Evolutionary conservation across 2,113 vertebrate genomes (phyloP).

Genomic region (Sylvilagus bachmani): DNA sequence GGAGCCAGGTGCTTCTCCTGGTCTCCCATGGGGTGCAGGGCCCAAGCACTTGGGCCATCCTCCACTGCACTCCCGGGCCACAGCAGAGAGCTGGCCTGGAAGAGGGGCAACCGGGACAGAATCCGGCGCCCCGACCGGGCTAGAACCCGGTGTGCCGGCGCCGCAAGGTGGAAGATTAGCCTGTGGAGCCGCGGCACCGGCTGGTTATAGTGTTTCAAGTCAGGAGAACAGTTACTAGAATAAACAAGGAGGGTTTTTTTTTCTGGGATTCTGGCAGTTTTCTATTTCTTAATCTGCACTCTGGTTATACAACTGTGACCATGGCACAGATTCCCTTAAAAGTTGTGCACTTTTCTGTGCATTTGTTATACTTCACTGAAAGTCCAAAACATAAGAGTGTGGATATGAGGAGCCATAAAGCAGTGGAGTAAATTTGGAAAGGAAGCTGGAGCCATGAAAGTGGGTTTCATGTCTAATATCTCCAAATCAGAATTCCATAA

Average conservation of each 20-base stretch:
- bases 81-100: no score
- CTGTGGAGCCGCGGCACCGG: no score
- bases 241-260: background rate
- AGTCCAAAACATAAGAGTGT: background rate
- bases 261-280: background rate
- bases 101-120: no score
- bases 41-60: no score
- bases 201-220: background rate
- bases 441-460: background rate
- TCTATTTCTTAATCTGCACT: constrained; percentile 5
- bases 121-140: no score
- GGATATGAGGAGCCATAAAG: background rate
- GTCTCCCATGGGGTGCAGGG: no score
- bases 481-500: background rate
- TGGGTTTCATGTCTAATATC: background rate
- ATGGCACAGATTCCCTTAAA: background rate
- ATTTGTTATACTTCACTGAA: background rate
- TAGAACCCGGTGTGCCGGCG: no score
- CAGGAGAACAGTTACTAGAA: background rate
- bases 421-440: background rate
- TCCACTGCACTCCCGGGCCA: no score
- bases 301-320: background rate
- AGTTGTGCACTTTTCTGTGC: background rate
- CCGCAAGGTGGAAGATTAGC: no score
- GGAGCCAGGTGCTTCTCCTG: no score